Percentiles rank a stretch among this genome's conserved stretches.
Conservation (phyloP, 2,888 invertebrate species). For the Pammene aurita region DNA sequence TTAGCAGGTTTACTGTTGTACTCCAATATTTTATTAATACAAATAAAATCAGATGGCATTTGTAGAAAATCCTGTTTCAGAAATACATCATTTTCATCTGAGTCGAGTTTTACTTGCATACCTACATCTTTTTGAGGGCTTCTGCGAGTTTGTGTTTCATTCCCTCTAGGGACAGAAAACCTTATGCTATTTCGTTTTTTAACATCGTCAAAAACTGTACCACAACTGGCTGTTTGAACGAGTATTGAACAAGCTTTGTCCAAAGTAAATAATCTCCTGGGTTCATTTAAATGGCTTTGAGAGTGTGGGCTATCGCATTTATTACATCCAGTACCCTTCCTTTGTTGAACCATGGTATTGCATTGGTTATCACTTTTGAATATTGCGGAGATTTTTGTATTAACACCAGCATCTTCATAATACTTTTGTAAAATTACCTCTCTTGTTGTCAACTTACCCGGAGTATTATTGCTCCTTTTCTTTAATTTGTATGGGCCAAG, state of each 20-base stretch:
- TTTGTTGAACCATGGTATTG: conserved; percentile 57
- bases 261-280: conserved; percentile 35
- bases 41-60: background rate
- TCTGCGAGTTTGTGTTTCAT: conserved; percentile 21
- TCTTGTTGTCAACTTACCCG: conserved; percentile 51
- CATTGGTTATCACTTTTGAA: conserved; percentile 58
- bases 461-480: conserved; percentile 41
- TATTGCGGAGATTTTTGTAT: conserved; percentile 59
- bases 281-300: conserved; percentile 54
- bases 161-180: background rate
- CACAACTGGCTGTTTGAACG: conserved; percentile 50
- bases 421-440: conserved; percentile 51
- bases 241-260: conserved; percentile 62
- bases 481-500: conserved; percentile 47
- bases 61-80: background rate
- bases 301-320: conserved; percentile 38
- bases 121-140: conserved; percentile 9
- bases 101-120: conserved; percentile 13
- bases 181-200: conserved; percentile 41
- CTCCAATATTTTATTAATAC: conserved; percentile 13
- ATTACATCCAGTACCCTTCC: conserved; percentile 41
- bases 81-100: background rate
- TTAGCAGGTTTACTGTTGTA: conserved; percentile 2
- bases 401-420: conserved; percentile 53
- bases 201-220: conserved; percentile 49